A percentile compares a stretch with the other conserved stretches of the same genome.
phyloP scores from a whole-genome alignment of 2,113 vertebrate species.

The Cathartes aura region DNA sequence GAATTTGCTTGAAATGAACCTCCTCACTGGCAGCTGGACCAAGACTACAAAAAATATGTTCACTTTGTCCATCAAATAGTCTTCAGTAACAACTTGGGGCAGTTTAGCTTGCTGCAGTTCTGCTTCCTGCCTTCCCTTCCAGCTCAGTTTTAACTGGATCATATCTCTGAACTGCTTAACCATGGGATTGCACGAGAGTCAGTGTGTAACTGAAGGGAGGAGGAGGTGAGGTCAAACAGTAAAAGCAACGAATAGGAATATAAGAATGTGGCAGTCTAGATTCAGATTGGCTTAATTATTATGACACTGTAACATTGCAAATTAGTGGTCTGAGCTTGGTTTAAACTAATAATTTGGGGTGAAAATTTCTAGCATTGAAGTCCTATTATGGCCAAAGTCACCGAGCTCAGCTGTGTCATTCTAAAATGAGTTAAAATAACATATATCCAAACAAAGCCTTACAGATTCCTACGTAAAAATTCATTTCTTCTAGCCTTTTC shows the following conservation, averaged over 20 bases:
- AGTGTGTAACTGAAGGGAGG: not conserved
- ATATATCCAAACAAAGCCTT: not conserved
- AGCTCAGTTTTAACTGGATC: not conserved
- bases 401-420: not conserved
- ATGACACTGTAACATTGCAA: not conserved
- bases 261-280: not conserved
- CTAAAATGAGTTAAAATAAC: not conserved
- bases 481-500: not conserved
- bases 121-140: not conserved
- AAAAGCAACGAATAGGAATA: not conserved
- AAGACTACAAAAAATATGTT: not conserved
- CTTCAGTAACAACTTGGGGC: not conserved
- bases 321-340: not conserved
- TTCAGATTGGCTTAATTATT: not conserved
- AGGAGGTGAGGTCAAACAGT: not conserved
- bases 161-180: not conserved
- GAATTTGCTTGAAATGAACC: not conserved
- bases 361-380: not conserved
- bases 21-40: not conserved
- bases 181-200: rapidly evolving
- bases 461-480: not conserved
- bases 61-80: not conserved
- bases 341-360: not conserved
- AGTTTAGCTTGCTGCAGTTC: not conserved
- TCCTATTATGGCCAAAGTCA: not conserved